A percentile compares a stretch with the other conserved stretches of the same genome.
phyloP scores from a whole-genome alignment of 2,888 invertebrate genomes.

The Dasysyrphus albostriatus region DNA sequence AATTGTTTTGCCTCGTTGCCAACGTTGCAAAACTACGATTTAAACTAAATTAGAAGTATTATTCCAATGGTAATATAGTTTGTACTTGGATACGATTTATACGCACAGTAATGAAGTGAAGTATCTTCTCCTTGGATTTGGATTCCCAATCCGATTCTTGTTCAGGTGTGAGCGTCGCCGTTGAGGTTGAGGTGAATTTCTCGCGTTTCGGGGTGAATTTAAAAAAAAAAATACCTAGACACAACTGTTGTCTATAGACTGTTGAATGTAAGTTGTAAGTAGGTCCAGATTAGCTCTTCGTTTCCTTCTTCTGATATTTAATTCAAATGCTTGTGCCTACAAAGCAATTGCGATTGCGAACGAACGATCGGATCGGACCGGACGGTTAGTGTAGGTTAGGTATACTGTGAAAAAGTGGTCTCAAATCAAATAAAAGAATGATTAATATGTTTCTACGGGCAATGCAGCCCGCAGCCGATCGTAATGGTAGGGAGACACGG shows the following conservation, averaged over 20 bases:
- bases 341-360: slow-evolving; percentile 36
- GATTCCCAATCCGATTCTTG: slow-evolving; percentile 37
- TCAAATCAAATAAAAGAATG: slow-evolving; percentile 50
- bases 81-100: slow-evolving; percentile 49
- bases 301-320: slow-evolving; percentile 49
- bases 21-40: slow-evolving; percentile 64
- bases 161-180: slow-evolving; percentile 53
- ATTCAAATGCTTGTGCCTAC: slow-evolving; percentile 51
- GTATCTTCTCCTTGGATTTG: slow-evolving; percentile 48
- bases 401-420: slow-evolving; percentile 51
- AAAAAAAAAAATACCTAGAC: neutral
- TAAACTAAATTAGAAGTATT: slow-evolving; percentile 61
- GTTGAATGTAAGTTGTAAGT: slow-evolving; percentile 26
- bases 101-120: slow-evolving; percentile 46
- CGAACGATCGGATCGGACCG: neutral
- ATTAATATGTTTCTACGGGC: slow-evolving; percentile 45
- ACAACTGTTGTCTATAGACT: neutral
- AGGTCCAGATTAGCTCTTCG: slow-evolving; percentile 36
- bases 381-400: neutral
- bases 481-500: neutral
- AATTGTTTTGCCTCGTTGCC: slow-evolving; percentile 44
- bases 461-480: slow-evolving; percentile 17
- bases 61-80: slow-evolving; percentile 38
- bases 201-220: slow-evolving; percentile 50
- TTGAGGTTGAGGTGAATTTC: slow-evolving; percentile 54